Evolutionary conservation across 1,140 invertebrate genomes (phyloP).

Genomic region (Ceratosolen solmsi): DNA sequence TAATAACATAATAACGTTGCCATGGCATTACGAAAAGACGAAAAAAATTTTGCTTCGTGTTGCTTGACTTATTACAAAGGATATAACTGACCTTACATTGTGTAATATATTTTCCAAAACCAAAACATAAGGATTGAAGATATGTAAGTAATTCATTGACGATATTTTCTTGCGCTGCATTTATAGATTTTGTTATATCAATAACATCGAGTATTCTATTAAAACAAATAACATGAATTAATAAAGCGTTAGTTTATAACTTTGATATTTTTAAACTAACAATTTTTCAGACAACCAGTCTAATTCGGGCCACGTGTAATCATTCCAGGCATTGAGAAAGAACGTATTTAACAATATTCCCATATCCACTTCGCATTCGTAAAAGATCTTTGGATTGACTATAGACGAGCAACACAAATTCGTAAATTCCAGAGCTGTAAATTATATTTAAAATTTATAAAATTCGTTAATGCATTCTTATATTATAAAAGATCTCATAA

Average conservation of each 20-base stretch:
- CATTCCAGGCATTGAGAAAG: conserved; percentile 71
- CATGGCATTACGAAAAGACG: no score
- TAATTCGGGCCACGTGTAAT: conserved; percentile 73
- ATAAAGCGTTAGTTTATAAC: conserved; percentile 18
- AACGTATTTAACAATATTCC: conserved; percentile 74
- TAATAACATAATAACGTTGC: no score
- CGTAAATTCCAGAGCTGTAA: conserved; percentile 72
- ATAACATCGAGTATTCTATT: conserved; percentile 65
- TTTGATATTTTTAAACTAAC: conserved; percentile 63
- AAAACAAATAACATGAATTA: conserved; percentile 32
- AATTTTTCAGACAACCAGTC: conserved; percentile 75
- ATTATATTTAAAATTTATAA: no score
- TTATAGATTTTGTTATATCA: conserved; percentile 64
- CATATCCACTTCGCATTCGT: conserved; percentile 69
- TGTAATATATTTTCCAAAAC: conserved; percentile 65
- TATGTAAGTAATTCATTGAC: conserved; percentile 64
- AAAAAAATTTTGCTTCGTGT: no score
- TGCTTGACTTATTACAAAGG: no score
- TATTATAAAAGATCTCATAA: conserved; percentile 40
- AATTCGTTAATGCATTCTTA: no score
- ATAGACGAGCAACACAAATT: conserved; percentile 71
- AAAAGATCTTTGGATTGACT: conserved; percentile 75
- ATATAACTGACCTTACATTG: conserved; percentile 63
- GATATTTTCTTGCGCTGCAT: conserved; percentile 62
- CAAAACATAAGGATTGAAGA: conserved; percentile 64